These are phyloP conservation scores for Muntiacus reevesi DNA, from an alignment of 2,113 vertebrate species.

Conservation along the genomic window DNA sequence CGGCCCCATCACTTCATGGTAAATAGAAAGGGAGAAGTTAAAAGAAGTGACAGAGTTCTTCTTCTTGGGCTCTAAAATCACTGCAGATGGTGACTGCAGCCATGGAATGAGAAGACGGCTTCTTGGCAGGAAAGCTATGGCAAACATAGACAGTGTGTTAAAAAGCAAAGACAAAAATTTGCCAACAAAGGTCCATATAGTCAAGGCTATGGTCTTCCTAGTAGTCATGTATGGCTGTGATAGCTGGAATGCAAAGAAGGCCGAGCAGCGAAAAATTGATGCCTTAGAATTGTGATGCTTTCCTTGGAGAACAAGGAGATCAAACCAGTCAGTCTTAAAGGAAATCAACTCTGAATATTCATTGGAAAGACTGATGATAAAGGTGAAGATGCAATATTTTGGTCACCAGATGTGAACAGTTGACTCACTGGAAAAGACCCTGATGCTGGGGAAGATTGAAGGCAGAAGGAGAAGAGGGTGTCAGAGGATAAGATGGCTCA, in stretches of 20 bases:
- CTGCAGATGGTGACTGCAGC: background rate
- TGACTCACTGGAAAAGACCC: background rate
- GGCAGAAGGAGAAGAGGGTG: background rate
- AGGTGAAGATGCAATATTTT: background rate
- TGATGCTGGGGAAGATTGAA: background rate
- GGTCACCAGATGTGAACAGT: background rate
- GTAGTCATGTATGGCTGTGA: background rate
- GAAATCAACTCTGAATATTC: background rate
- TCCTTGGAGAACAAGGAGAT: background rate
- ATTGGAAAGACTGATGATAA: background rate
- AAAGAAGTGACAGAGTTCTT: background rate
- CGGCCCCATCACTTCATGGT: background rate
- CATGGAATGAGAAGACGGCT: background rate
- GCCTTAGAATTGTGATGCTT: background rate
- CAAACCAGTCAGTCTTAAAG: background rate
- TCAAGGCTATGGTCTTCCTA: background rate
- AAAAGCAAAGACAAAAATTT: background rate
- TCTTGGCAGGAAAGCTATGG: background rate
- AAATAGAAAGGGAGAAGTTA: background rate
- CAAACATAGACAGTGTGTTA: background rate
- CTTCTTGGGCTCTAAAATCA: background rate
- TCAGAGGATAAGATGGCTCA: background rate
- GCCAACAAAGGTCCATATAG: background rate
- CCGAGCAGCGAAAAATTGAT: background rate
- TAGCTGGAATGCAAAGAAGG: background rate